Base-by-base conservation (phyloP, 2,797 vertebrate genomes). In the Taenioides sp. region DNA sequence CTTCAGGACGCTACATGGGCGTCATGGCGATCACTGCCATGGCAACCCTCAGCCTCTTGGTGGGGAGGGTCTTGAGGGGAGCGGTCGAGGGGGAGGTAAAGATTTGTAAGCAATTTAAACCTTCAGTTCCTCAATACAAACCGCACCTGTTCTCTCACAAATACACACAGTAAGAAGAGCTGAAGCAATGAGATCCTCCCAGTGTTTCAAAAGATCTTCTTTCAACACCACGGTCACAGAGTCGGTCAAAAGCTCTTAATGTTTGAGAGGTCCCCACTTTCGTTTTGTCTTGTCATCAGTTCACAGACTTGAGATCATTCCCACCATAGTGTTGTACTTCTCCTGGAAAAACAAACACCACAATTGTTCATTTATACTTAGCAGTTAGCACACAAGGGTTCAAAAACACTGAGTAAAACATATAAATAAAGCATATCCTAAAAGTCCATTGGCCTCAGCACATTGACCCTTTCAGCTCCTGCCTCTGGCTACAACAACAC, bases 41-140 rank as follows among this genome's bases (percentile, higher is more conserved):
- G 69, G 87, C 89, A 91, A 91, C 92, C 91, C 84, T 89, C 88
- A 87, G 88, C 86, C 80, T 71, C 87, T 81, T 25, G 83, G 83
- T 87, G 65, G 86, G 88, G 89, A 88, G 87, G 82, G 81, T 77
- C 63, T 69, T 14, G 25, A 64, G 74, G 65, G 74, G 83, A 77
- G 74, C 52, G 76, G 76, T 74, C 17, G 71, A 77, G 70, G 67
- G 66, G 59, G 70, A 28, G 73, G 78, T 52, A 77, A 63, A 28
- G 65, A 67, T 37, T 67, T 69, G 14, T 43, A 78, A 74, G 84
- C 79, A 81, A 86, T 85, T 58, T 78, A 81, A 62, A 84, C 83
- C 82, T 69, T 74, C 66, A 62, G 77, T 78, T 78, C 75, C 74
- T 79, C 69, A 77, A 73, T 67, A 55, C 66, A 54, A 65, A 64